phyloP scores from a whole-genome alignment of 2,797 vertebrate genomes.

The Mycteria americana region DNA sequence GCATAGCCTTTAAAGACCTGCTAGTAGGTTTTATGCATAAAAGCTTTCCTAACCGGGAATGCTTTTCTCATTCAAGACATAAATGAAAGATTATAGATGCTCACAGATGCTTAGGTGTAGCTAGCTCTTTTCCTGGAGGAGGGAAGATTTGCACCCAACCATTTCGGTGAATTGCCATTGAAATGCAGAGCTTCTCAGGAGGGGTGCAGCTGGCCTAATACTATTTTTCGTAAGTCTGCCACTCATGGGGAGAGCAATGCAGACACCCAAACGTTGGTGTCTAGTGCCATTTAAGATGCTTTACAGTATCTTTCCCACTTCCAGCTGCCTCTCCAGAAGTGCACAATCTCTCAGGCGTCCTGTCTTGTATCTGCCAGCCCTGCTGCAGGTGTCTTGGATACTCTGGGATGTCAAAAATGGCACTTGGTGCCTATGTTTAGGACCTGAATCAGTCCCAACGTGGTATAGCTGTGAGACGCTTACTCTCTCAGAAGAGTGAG shows the following conservation, averaged over 20 bases:
- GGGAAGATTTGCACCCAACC: neutral
- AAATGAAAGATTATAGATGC: neutral
- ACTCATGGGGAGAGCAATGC: neutral
- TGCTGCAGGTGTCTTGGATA: slow-evolving; percentile 1
- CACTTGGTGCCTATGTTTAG: slow-evolving; percentile 36
- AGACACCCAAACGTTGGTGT: neutral
- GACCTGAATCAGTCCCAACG: neutral
- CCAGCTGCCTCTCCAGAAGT: slow-evolving; percentile 48
- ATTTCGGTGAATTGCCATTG: neutral
- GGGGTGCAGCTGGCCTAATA: neutral
- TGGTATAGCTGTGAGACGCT: neutral
- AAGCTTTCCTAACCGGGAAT: neutral
- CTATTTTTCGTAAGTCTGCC: neutral
- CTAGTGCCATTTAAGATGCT: neutral
- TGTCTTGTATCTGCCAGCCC: neutral
- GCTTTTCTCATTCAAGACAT: neutral
- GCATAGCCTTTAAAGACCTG: neutral
- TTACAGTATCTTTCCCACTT: neutral
- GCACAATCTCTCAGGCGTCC: neutral
- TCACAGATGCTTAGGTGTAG: neutral
- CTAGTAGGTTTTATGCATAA: neutral
- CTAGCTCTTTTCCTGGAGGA: neutral
- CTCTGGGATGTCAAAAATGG: slow-evolving; percentile 34
- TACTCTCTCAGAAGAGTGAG: neutral
- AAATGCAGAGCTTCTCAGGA: neutral